These are phyloP conservation scores for Hedya salicella DNA, from an alignment of 2,888 invertebrate genomes.

Conservation along the genomic window DNA sequence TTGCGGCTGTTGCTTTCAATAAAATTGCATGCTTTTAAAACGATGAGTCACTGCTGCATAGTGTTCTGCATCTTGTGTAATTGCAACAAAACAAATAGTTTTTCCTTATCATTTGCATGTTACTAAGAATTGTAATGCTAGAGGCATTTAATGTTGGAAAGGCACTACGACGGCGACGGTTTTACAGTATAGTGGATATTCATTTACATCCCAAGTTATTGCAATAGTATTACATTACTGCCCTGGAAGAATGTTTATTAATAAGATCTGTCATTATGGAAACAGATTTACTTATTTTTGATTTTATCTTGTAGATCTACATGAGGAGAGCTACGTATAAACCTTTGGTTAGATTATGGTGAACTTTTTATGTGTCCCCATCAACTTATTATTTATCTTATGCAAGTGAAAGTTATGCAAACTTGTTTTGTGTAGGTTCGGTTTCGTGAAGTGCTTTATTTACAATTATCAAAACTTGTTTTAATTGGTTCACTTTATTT, in stretches of 20 bases:
- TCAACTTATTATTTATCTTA: not conserved
- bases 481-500: not conserved
- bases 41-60: not conserved
- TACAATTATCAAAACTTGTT: not conserved
- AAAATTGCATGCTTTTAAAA: not conserved
- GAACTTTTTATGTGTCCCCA: not conserved
- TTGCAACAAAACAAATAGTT: not conserved
- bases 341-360: not conserved
- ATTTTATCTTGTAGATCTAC: no score
- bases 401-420: slow-evolving; percentile 34
- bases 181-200: no score
- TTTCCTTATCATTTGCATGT: slow-evolving; percentile 7
- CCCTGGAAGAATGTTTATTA: no score
- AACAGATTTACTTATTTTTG: no score
- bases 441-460: slow-evolving; percentile 25
- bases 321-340: no score
- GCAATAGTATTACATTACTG: no score
- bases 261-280: no score
- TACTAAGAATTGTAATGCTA: not conserved
- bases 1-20: not conserved
- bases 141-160: not conserved
- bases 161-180: no score
- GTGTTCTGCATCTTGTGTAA: not conserved
- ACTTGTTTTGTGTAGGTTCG: slow-evolving; percentile 24
- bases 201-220: no score